Evolutionary conservation across 1,140 invertebrate genomes (phyloP).

Genomic region (Pachypeltis micranthus): DNA sequence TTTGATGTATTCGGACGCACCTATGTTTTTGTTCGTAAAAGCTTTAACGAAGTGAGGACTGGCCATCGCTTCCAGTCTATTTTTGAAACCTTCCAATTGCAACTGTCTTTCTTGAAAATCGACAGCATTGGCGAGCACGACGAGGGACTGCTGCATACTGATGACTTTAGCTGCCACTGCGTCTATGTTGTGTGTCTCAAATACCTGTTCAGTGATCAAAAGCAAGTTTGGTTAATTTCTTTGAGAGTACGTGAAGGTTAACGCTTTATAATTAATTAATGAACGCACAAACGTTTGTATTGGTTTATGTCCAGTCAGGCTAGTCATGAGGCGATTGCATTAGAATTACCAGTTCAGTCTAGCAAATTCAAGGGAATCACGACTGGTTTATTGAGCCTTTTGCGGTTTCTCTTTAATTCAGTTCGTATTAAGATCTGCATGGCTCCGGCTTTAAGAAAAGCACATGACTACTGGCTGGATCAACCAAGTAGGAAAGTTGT

Average conservation of each 20-base stretch:
- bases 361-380: no score
- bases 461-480: no score
- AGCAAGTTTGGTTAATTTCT: neutral
- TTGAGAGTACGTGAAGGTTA: neutral
- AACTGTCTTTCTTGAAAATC: slow-evolving; percentile 73
- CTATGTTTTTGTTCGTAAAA: slow-evolving; percentile 58
- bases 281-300: no score
- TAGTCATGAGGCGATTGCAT: no score
- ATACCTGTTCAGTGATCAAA: slow-evolving; percentile 38
- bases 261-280: no score
- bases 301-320: no score
- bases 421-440: no score
- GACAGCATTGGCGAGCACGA: slow-evolving; percentile 66
- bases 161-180: slow-evolving; percentile 57
- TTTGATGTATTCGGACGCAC: slow-evolving; percentile 39
- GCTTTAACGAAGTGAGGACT: slow-evolving; percentile 75
- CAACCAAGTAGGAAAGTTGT: no score
- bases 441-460: no score
- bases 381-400: no score
- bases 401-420: no score
- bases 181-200: slow-evolving; percentile 49
- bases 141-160: slow-evolving; percentile 66
- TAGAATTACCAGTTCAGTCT: no score
- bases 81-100: slow-evolving; percentile 80
- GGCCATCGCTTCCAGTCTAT: slow-evolving; percentile 74